Conservation (phyloP, 2,113 vertebrate genomes). For the Cryptomyrus ogoouensis region DNA sequence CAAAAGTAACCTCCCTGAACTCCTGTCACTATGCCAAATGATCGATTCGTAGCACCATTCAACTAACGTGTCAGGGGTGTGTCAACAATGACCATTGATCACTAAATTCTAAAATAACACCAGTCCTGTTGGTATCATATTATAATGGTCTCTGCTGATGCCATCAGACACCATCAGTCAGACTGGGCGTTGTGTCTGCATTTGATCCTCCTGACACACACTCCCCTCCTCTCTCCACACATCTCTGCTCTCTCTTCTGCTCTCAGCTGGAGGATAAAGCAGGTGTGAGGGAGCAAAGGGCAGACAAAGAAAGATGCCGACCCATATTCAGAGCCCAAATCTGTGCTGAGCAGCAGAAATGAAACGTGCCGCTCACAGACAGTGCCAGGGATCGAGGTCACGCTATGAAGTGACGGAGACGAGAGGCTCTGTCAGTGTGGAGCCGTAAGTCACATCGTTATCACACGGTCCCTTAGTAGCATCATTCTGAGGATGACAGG, state of each 20-base stretch:
- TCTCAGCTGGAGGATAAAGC: neutral
- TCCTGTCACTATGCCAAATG: neutral
- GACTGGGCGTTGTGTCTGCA: neutral
- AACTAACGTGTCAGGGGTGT: neutral
- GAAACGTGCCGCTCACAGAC: neutral
- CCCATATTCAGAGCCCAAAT: constrained; percentile 23
- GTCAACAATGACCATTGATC: too few relatives aligned
- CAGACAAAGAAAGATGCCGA: neutral
- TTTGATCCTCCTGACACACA: neutral
- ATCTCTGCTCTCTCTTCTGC: neutral
- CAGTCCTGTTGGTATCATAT: neutral
- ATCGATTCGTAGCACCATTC: neutral
- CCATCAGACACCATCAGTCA: constrained; percentile 12
- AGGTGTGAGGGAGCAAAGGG: neutral
- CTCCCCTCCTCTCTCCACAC: neutral
- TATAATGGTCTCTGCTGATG: neutral
- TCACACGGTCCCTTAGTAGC: neutral
- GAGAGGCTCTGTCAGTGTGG: neutral
- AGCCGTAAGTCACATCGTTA: neutral
- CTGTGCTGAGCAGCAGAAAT: neutral
- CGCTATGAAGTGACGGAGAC: neutral
- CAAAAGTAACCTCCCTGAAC: neutral
- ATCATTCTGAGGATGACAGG: neutral
- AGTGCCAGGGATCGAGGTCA: neutral
- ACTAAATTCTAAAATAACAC: neutral